These are phyloP conservation scores for Lepidurus packardi DNA, from an alignment of 1,140 invertebrate species.

Conservation along the genomic window DNA sequence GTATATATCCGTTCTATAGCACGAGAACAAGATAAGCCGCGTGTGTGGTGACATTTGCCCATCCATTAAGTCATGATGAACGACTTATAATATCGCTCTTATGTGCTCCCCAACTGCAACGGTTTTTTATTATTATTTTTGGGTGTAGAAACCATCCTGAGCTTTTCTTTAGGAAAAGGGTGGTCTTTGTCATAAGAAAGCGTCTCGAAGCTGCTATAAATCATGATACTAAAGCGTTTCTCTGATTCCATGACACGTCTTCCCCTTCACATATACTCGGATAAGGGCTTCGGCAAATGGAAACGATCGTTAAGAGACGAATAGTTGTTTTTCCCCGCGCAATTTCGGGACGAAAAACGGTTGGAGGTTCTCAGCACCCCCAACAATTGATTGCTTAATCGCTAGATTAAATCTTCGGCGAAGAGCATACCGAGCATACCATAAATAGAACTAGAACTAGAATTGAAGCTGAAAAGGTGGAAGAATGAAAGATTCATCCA, in stretches of 20 bases:
- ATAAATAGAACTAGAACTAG: no score
- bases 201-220: not conserved
- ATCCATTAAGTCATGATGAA: not conserved
- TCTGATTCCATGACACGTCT: not conserved
- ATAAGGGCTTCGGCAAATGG: no score
- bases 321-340: no score
- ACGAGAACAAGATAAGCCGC: not conserved
- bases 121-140: no score
- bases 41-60: constrained; percentile 7
- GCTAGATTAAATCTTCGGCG: not conserved
- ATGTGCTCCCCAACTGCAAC: no score
- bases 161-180: no score
- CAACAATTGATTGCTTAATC: constrained; percentile 4
- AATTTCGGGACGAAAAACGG: not conserved
- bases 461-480: not conserved
- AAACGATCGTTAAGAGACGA: no score
- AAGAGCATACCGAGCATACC: not conserved
- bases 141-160: no score
- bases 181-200: no score
- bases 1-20: not conserved
- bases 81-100: not conserved
- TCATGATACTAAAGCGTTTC: not conserved
- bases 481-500: not conserved
- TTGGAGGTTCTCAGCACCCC: not conserved
- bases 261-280: not conserved